Evolutionary conservation across 2,888 invertebrate species (phyloP).

Genomic region (Elegia similella): DNA sequence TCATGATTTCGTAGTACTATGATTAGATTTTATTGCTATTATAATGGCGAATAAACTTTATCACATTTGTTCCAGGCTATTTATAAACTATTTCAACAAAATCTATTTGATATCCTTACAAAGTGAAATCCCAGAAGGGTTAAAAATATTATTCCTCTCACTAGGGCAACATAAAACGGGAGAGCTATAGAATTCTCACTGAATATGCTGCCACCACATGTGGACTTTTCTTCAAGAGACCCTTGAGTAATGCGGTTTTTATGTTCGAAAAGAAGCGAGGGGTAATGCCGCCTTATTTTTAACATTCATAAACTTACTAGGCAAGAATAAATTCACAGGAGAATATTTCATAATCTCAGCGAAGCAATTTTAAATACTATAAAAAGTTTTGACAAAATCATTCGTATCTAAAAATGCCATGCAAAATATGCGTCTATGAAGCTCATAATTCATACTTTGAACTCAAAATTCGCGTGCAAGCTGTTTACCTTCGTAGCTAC

Average conservation of each 20-base stretch:
- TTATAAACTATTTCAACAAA: background rate
- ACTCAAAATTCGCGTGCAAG: background rate
- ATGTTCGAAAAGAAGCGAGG: slow-evolving; percentile 6
- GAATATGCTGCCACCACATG: background rate
- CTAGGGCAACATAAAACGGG: slow-evolving; percentile 38
- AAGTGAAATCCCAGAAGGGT: slow-evolving; percentile 35
- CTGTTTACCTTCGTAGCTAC: background rate
- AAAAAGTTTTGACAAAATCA: background rate
- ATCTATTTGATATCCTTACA: background rate
- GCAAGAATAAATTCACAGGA: slow-evolving; percentile 38
- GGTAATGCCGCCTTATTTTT: slow-evolving; percentile 40
- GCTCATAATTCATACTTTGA: too few species aligned
- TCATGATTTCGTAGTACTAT: slow-evolving; percentile 34
- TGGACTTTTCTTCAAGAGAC: slow-evolving; percentile 20
- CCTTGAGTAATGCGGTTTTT: slow-evolving; percentile 10
- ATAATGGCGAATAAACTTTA: background rate
- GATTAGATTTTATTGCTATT: slow-evolving; percentile 38
- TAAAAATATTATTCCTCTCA: slow-evolving; percentile 33
- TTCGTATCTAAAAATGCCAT: too few species aligned
- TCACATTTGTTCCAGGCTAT: background rate
- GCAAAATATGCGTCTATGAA: too few species aligned
- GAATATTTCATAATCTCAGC: slow-evolving; percentile 30
- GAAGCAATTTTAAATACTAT: background rate
- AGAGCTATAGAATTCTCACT: background rate
- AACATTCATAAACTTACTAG: slow-evolving; percentile 55